These are phyloP conservation scores for Ditylenchus dipsaci DNA, from an alignment of 1,140 invertebrate species.

Conservation along the genomic window DNA sequence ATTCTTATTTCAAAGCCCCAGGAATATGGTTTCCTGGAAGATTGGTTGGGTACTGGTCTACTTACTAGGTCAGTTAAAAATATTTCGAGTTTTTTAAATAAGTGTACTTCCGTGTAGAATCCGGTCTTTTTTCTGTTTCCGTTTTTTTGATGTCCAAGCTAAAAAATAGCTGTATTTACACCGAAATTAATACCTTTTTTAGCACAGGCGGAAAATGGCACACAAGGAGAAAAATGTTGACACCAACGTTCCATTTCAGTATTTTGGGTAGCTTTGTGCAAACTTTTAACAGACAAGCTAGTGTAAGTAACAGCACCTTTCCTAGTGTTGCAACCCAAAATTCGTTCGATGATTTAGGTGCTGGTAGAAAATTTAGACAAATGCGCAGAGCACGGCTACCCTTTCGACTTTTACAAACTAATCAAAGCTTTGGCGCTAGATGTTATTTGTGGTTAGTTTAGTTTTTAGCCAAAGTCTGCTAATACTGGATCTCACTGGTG, in stretches of 20 bases:
- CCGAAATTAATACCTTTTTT: conserved; percentile 45
- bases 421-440: conserved; percentile 80
- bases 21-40: conserved; percentile 24
- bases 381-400: conserved; percentile 62
- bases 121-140: too few species aligned
- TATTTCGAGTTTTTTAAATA: too few species aligned
- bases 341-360: conserved; percentile 19
- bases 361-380: conserved; percentile 60
- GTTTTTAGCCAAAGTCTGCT: too few species aligned
- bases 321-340: background rate
- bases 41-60: conserved; percentile 78
- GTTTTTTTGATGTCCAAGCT: too few species aligned
- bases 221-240: conserved; percentile 74
- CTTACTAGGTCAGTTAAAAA: conserved; percentile 66
- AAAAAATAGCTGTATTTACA: too few species aligned
- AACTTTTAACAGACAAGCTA: conserved; percentile 73
- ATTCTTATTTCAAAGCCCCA: conserved; percentile 27
- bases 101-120: too few species aligned
- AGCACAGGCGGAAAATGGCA: conserved; percentile 74
- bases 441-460: conserved; percentile 69
- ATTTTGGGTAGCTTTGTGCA: conserved; percentile 78
- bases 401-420: conserved; percentile 73
- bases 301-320: conserved; percentile 51
- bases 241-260: conserved; percentile 81
- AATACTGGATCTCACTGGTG: too few species aligned